Base-by-base conservation (phyloP, 2,113 vertebrate genomes). In the Pao palembangensis region DNA sequence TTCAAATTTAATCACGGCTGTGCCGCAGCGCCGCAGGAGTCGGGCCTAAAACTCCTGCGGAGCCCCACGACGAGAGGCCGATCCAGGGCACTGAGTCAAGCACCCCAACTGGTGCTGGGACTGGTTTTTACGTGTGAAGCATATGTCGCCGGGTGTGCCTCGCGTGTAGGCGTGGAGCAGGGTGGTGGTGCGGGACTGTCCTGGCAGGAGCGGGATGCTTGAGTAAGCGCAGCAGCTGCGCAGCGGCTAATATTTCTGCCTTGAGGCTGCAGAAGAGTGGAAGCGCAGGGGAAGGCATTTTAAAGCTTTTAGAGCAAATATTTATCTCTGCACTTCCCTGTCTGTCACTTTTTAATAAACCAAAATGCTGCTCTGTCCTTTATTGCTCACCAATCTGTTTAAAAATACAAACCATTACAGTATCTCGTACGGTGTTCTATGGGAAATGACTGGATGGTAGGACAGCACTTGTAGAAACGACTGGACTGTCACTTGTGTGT, bases 91-190 rank as follows among this genome's bases (percentile, higher is more conserved):
- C 16, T 0, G 58, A 23, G 61, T 73, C 82, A 86, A 86, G 79
- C 44, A 83, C 81, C 78, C 83, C 78, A 59, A 50, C 48, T 34
- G 58, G 68, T n/a, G 48, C 51, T 71, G 57, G 23, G 64, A 38
- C 62, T 51, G 70, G 52, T 52, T 28, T 46, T 20, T 0, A 1
- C 49, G 61, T 46, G 46, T 2, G 18, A 41, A 54, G 58, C 78
- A 79, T 58, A 61, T 84, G 82, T 84, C 69, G 23, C 46, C 49
- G 87, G 85, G 85, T 83, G 88, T 86, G 82, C 71, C 80, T 65
- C 34, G 6, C 70, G 60, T 46, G 55, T 38, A 55, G 58, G 51
- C 19, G 49, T 52, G 13, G 5, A 21, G 21, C 6, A 0, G 21
- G 46, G 52, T 55, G 61, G 58, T 23, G 20, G n/a, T 21, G 57